Percentiles rank a stretch among this genome's conserved stretches.
Evolutionary conservation across 1,140 invertebrate genomes (phyloP).

Genomic region (Cryptotermes secundus): DNA sequence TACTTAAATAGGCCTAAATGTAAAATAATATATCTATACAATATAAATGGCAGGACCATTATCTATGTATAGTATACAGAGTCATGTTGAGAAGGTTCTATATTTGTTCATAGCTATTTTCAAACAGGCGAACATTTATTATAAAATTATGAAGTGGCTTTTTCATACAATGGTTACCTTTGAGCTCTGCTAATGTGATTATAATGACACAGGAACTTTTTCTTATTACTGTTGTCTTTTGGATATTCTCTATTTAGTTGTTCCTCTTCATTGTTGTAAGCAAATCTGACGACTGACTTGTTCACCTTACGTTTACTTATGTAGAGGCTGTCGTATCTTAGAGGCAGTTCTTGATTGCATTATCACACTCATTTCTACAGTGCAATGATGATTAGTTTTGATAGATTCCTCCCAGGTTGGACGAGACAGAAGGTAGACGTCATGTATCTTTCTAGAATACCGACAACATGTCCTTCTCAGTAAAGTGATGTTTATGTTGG

Average conservation of each 20-base stretch:
- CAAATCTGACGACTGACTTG: background rate
- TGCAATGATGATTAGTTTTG: background rate
- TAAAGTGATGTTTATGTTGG: constrained; percentile 27
- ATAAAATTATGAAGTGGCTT: constrained; percentile 34
- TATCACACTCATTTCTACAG: constrained; percentile 10
- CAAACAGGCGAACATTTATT: constrained; percentile 35
- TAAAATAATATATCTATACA: constrained; percentile 35
- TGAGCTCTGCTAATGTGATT: constrained; percentile 28
- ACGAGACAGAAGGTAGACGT: constrained; percentile 20
- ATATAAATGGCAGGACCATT: constrained; percentile 35
- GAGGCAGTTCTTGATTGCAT: background rate
- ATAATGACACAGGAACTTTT: constrained; percentile 22
- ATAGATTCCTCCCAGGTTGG: background rate
- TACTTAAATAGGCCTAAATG: constrained; percentile 37
- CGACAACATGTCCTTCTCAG: constrained; percentile 20
- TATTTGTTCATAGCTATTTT: constrained; percentile 38
- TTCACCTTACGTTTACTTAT: background rate
- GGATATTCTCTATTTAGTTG: constrained; percentile 6
- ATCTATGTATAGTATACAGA: constrained; percentile 28
- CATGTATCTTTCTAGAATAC: constrained; percentile 5
- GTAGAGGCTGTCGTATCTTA: background rate
- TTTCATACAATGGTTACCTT: constrained; percentile 33
- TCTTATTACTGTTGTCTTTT: constrained; percentile 5
- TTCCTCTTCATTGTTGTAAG: background rate
- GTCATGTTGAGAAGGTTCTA: constrained; percentile 35